Percentiles rank a stretch among this genome's conserved stretches.
These are phyloP conservation scores for Mylabris phalerata DNA, from an alignment of 1,140 invertebrate genomes.

Conservation along the genomic window DNA sequence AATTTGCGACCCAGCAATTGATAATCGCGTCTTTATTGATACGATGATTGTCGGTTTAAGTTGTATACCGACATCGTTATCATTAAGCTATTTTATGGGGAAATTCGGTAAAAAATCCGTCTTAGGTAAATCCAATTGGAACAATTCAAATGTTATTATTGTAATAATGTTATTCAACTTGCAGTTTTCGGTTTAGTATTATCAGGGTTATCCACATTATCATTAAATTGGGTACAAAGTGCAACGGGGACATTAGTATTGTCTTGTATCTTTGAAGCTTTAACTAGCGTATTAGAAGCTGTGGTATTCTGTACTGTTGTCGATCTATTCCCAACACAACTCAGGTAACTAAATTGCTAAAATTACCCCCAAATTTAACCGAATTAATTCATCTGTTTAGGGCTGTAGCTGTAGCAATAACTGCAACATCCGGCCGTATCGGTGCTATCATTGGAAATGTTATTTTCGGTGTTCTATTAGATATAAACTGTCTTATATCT, in stretches of 20 bases:
- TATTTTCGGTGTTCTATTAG: conserved; percentile 49
- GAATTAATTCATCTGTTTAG: conserved; percentile 31
- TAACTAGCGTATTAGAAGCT: conserved; percentile 51
- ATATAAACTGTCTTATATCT: conserved; percentile 48
- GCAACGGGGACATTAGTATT: conserved; percentile 47
- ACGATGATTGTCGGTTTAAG: conserved; percentile 49
- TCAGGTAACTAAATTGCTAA: conserved; percentile 31
- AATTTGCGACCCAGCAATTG: conserved; percentile 37
- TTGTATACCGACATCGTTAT: conserved; percentile 49
- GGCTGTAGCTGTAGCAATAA: conserved; percentile 50
- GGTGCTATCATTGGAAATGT: conserved; percentile 53
- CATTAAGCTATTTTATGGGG: conserved; percentile 48
- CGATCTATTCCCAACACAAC: conserved; percentile 47
- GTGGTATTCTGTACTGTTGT: conserved; percentile 53
- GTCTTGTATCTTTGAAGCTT: conserved; percentile 51
- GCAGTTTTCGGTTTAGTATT: conserved; percentile 49
- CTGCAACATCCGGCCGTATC: conserved; percentile 48
- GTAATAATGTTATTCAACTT: conserved; percentile 11
- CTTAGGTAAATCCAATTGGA: conserved; percentile 38
- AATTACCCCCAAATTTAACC: not conserved
- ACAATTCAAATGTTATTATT: not conserved
- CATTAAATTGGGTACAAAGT: conserved; percentile 49
- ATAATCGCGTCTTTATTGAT: conserved; percentile 47
- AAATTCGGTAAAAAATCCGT: conserved; percentile 51
- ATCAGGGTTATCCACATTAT: conserved; percentile 49